Evolutionary conservation across 2,113 vertebrate genomes (phyloP).

Genomic region (Rutilus rutilus): DNA sequence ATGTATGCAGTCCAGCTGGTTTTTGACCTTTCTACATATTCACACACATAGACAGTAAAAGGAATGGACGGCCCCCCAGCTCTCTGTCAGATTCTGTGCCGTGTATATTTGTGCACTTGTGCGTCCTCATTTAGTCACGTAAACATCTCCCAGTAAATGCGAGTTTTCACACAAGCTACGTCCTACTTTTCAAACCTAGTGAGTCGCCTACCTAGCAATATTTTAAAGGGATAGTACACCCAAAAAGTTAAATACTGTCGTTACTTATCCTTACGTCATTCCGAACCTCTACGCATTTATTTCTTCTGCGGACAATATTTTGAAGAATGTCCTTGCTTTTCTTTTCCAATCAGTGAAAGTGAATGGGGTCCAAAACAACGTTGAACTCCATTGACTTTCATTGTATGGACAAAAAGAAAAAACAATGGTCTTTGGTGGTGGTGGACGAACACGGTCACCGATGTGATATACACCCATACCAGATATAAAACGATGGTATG

Average conservation of each 20-base stretch:
- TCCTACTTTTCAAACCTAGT: not conserved
- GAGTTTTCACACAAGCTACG: not conserved
- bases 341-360: not conserved
- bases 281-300: not conserved
- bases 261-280: too few species aligned
- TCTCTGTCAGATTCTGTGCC: not conserved
- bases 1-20: constrained; percentile 48
- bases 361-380: not conserved
- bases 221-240: not conserved
- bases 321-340: not conserved
- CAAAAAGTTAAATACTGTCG: not conserved
- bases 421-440: too few species aligned
- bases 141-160: not conserved
- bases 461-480: too few species aligned
- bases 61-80: constrained; percentile 24
- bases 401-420: not conserved
- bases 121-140: not conserved
- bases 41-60: constrained; percentile 32
- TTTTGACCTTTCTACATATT: constrained; percentile 40
- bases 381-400: not conserved
- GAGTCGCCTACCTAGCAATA: not conserved
- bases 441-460: too few species aligned
- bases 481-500: too few species aligned
- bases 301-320: not conserved
- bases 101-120: constrained; percentile 1